Base-by-base conservation (phyloP, 2,797 vertebrate genomes). In the Austrolebias charrua region DNA sequence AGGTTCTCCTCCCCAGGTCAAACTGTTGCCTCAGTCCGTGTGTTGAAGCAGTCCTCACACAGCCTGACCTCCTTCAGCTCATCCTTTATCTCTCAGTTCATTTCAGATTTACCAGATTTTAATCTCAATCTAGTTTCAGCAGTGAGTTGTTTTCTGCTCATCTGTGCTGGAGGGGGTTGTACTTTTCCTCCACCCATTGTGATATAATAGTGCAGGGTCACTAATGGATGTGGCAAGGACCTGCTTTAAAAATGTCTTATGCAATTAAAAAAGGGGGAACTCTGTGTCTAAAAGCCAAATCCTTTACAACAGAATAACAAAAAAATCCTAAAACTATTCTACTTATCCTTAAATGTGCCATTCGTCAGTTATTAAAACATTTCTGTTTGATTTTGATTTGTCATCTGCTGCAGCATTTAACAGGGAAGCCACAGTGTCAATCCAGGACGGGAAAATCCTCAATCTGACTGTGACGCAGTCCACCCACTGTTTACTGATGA, bases 91-190 rank as follows among this genome's bases (percentile, higher is more conserved):
- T 78, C 69, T 75, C 70, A 19, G 69, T 86, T 87, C 69, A 86
- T 87, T 84, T 82, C 24, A 78, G 82, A 89, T 87, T 86, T 90
- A 78, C 55, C 53, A 6, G 16, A 16, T 61, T 83, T 85, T 86
- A 85, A 87, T 88, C 82, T 70, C 76, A 83, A 81, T 79, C 79
- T 86, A 70, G 43, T 40, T 63, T 78, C 45, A 60, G 33, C 35
- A 35, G 6, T 60, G 65, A 20, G 47, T 71, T 76, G 40, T 67
- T 51, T 70, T 57, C 5, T 24, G 28, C 70, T 69, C 48, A 42
- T 63, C 28, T 44, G 13, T 13, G 24, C 49, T 38, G 13, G 9
- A 40, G 18, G 20, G 60, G 68, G 20, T 59, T 50, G 24, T 33
- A 54, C 47, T 31, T 69, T 60, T 4, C 38, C 12, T 40, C 38